A percentile compares a stretch with the other conserved stretches of the same genome.
Evolutionary conservation across 2,888 invertebrate species (phyloP).

Genomic region (Pseudococcus jackbeardsleyi): DNA sequence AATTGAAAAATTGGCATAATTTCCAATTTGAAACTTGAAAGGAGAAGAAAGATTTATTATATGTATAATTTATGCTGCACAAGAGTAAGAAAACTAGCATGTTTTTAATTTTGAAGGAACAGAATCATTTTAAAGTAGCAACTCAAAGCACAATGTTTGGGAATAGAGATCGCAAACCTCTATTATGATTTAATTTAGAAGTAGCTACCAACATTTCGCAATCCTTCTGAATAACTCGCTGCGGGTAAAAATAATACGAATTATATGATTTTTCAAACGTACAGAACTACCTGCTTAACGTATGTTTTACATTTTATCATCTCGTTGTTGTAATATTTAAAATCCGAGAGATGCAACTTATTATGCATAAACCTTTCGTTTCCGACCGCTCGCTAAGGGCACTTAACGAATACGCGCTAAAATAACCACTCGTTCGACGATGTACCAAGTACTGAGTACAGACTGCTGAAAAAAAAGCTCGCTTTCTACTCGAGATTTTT

Average conservation of each 20-base stretch:
- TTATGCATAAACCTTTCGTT: constrained; percentile 5
- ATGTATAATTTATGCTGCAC: no score
- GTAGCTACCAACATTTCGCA: no score
- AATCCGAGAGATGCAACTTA: background rate
- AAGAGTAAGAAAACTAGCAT: no score
- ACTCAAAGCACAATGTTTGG: no score
- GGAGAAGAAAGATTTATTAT: no score
- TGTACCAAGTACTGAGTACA: background rate
- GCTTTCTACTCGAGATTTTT: background rate
- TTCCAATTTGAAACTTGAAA: no score
- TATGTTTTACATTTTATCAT: constrained; percentile 7
- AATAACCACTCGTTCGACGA: background rate
- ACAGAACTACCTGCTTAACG: background rate
- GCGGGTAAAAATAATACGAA: background rate
- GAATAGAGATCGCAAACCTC: no score
- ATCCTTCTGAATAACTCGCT: no score
- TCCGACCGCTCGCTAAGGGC: background rate
- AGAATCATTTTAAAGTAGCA: no score
- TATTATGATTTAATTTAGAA: no score
- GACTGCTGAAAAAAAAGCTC: background rate
- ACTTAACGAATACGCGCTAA: constrained; percentile 1
- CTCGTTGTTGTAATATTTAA: constrained; percentile 22
- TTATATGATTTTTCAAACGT: background rate
- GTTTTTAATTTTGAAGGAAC: no score
- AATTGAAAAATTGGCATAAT: no score